A percentile compares a stretch with the other conserved stretches of the same genome.
Conservation (phyloP, 2,113 vertebrate genomes). For the Sebastes schlegelii region DNA sequence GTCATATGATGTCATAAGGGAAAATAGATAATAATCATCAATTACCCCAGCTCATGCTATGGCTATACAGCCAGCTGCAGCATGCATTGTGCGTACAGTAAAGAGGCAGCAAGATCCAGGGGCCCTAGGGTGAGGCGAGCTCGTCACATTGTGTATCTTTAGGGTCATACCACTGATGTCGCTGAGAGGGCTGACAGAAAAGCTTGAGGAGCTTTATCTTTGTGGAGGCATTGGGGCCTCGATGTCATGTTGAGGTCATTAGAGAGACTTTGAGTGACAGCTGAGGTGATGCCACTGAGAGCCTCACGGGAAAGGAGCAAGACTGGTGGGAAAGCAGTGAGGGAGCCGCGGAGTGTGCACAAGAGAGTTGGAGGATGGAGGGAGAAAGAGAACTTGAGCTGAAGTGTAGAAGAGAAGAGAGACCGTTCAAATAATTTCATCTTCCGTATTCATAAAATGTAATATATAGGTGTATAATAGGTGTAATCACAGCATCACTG, state of each 20-base stretch:
- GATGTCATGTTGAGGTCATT: slow-evolving; percentile 74
- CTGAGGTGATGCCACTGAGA: slow-evolving; percentile 69
- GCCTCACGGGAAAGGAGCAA: slow-evolving; percentile 38
- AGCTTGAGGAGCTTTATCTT: slow-evolving; percentile 62
- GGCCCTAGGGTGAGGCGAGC: slow-evolving; percentile 25
- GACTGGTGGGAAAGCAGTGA: slow-evolving; percentile 24
- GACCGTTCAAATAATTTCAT: not conserved
- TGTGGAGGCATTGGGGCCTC: slow-evolving; percentile 51
- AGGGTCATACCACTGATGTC: slow-evolving; percentile 58
- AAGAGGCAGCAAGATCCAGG: not conserved
- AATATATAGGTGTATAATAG: slow-evolving; percentile 12
- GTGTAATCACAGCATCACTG: not conserved
- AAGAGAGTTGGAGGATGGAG: slow-evolving; percentile 28
- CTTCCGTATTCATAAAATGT: not conserved
- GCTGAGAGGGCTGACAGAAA: slow-evolving; percentile 46
- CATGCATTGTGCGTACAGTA: not conserved
- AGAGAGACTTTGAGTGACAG: slow-evolving; percentile 70
- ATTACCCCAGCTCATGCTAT: slow-evolving; percentile 8
- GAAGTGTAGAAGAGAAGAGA: not conserved
- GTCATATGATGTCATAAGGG: not conserved
- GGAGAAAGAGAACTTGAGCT: not conserved
- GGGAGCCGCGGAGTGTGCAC: not conserved
- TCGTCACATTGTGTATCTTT: slow-evolving; percentile 53
- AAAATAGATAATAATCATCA: not conserved
- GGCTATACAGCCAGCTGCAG: slow-evolving; percentile 41